Evolutionary conservation across 2,888 invertebrate species (phyloP), one percentile per base, ranked within the genome.

Genomic region (Sarcophaga caerulescens): DNA sequence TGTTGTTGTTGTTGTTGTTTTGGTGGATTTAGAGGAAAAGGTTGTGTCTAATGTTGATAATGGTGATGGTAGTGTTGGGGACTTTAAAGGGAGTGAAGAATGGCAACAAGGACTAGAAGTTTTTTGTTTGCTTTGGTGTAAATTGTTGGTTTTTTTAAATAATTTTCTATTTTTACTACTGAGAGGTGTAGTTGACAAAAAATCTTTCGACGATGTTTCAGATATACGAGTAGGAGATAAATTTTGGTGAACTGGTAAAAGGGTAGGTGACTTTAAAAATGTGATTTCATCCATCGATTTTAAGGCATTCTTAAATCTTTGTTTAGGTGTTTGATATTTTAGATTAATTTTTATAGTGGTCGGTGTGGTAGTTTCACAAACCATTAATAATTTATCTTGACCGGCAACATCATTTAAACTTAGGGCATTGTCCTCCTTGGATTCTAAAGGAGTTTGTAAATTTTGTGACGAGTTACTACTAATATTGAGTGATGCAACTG

Each of bases 311-410:
- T 86, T 86, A 59, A 81, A 84, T 75, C 86, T 78, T 76, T 82
- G 78, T 66, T 85, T 85, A 21, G 87, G 88, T 76, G 88, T 88
- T 84, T 91, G 63, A 8, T 90, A 90, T 84, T 89, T 91, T 0
- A 91, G 76, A 89, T 92, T 91, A n/a, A 91, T 92, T 89, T 91
- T 91, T 11, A 90, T 91, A 21, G 90, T 90, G 65, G 90, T 74
- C 0, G 87, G 90, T 77, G 89, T 70, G 0, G 87, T 75, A 14
- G 87, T 86, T 66, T 87, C 81, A 70, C 84, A 85, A 45, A 81
- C 81, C 78, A 77, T 87, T 14, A 85, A 77, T 44, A 82, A 81
- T 62, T 76, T 83, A 14, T 69, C 59, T 21, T 60, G 14, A 66
- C 76, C 59, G 11, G 11, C 10, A 12, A 14, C 52, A 52, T 17